Percentiles rank a stretch among this genome's conserved stretches.
Conservation (phyloP, 2,888 invertebrate species). For the Rotaria magnacalcarata region DNA sequence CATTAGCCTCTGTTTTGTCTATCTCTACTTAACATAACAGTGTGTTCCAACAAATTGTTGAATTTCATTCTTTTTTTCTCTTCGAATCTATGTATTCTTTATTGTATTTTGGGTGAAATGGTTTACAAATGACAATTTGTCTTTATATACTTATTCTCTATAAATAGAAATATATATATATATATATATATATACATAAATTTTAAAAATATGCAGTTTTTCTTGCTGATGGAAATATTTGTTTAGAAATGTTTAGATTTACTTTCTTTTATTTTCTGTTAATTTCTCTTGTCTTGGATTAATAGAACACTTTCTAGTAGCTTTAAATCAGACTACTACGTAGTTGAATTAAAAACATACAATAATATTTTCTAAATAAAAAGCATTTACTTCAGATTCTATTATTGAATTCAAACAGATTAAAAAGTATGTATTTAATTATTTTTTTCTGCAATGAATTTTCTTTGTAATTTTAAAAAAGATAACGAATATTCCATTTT, state of each 20-base stretch:
- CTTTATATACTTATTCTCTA: neutral
- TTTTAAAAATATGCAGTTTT: neutral
- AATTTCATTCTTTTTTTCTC: neutral
- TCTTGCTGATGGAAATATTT: neutral
- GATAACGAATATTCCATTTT: too few species aligned
- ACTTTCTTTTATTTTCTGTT: neutral
- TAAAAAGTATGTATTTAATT: too few species aligned
- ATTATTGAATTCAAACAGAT: too few species aligned
- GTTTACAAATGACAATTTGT: neutral
- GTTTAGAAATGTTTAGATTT: neutral
- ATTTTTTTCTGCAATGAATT: too few species aligned
- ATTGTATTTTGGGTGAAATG: neutral
- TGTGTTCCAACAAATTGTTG: neutral
- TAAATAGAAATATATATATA: neutral
- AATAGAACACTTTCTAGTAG: too few species aligned
- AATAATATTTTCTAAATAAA: neutral
- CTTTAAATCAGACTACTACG: too few species aligned
- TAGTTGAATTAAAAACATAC: neutral
- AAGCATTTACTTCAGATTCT: neutral
- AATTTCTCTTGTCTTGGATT: neutral
- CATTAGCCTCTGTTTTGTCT: neutral
- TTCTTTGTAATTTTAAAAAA: too few species aligned
- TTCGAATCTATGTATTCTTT: neutral
- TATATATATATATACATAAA: neutral
- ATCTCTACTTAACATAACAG: neutral